Evolutionary conservation across 30 jellyfish, hydroid and myxozoan species (phyloP).

Genomic region (Pelagia noctiluca): DNA sequence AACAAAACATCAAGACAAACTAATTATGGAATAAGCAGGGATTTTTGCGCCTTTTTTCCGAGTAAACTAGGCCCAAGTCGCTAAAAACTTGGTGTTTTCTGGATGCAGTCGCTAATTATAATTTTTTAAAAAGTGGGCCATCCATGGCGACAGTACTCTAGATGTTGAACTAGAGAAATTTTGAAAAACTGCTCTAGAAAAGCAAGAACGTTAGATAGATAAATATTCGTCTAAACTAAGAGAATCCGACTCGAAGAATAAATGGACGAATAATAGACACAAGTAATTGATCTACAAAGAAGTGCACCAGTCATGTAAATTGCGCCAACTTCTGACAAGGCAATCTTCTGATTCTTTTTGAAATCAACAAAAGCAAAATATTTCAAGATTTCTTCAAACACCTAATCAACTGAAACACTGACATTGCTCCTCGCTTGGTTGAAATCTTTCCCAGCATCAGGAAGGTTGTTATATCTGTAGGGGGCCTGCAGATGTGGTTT

Average conservation of each 20-base stretch:
- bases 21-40: too few relatives aligned
- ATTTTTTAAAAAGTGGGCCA: too few relatives aligned
- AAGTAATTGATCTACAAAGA: constrained; percentile 5
- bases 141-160: too few relatives aligned
- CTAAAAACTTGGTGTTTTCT: too few relatives aligned
- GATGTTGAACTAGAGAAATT: too few relatives aligned
- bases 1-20: too few relatives aligned
- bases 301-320: constrained; percentile 31
- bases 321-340: constrained; percentile 56
- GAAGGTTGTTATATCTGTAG: constrained; percentile 40
- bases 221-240: constrained; percentile 33
- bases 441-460: constrained; percentile 47
- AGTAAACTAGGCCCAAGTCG: too few relatives aligned
- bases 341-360: constrained; percentile 65
- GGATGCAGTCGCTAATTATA: too few relatives aligned
- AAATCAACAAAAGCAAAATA: constrained; percentile 60
- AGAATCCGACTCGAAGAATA: constrained; percentile 26
- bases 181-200: too few relatives aligned
- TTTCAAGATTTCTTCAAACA: constrained; percentile 55
- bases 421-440: constrained; percentile 65
- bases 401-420: constrained; percentile 66
- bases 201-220: too few relatives aligned
- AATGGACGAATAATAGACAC: constrained; percentile 20
- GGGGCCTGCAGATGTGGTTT: constrained; percentile 69
- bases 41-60: too few relatives aligned